Conservation (phyloP, 2,888 invertebrate species). For the Melieria omissa region DNA sequence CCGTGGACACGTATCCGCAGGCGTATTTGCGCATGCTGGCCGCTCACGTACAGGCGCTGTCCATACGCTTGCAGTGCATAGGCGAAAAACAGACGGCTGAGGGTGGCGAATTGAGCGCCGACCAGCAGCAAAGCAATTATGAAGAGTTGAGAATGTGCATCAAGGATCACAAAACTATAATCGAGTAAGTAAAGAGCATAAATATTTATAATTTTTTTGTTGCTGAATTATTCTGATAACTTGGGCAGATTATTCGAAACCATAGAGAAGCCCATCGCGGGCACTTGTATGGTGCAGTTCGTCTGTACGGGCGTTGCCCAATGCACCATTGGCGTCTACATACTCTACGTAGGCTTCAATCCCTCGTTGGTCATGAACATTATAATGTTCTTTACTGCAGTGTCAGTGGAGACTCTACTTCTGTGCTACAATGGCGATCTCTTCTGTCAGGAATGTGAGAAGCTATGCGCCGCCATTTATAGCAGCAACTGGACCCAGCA, state of each 20-base stretch:
- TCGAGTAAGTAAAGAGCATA: conserved; percentile 46
- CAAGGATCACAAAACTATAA: conserved; percentile 55
- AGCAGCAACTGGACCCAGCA: conserved; percentile 70
- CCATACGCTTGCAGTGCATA: conserved; percentile 47
- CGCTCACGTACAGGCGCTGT: conserved; percentile 55
- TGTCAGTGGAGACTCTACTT: conserved; percentile 68
- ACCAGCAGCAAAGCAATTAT: conserved; percentile 39
- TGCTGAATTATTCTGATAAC: too few relatives aligned
- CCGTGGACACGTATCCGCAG: conserved; percentile 55
- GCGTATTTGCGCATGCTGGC: conserved; percentile 55
- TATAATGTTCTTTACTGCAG: conserved; percentile 60
- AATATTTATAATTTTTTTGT: neutral
- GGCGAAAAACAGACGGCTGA: conserved; percentile 18
- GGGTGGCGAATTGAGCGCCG: conserved; percentile 1
- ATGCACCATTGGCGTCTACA: conserved; percentile 65
- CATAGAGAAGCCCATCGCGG: conserved; percentile 68
- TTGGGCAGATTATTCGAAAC: conserved; percentile 67
- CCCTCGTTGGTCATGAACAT: conserved; percentile 41
- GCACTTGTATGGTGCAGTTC: conserved; percentile 69
- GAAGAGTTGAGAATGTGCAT: conserved; percentile 52
- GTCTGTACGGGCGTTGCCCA: conserved; percentile 63
- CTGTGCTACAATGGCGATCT: conserved; percentile 70
- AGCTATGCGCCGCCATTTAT: conserved; percentile 68
- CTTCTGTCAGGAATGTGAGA: conserved; percentile 67
- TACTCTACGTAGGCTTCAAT: conserved; percentile 57